phyloP scores from a whole-genome alignment of 2,888 invertebrate species.

The Philaethria dido region DNA sequence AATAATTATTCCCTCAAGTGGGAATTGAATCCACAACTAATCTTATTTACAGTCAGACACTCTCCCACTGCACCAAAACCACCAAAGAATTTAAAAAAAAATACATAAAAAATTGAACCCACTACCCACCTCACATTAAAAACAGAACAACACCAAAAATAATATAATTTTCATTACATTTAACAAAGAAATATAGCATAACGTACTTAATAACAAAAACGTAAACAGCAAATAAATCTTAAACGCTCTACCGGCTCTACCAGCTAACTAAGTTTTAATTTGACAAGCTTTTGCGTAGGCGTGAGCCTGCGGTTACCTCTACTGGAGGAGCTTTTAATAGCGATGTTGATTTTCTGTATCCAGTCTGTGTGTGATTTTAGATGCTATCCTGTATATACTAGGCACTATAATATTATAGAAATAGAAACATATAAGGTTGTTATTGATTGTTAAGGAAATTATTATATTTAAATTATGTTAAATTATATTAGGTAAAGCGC shows the following conservation, averaged over 20 bases:
- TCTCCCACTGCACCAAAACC: too few species aligned
- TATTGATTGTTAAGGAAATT: too few species aligned
- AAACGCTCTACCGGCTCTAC: not conserved
- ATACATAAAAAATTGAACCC: too few species aligned
- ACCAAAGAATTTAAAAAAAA: too few species aligned
- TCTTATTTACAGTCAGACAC: too few species aligned
- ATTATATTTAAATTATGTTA: too few species aligned
- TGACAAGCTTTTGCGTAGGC: constrained; percentile 16
- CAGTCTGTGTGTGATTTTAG: not conserved
- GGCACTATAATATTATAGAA: too few species aligned
- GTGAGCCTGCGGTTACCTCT: constrained; percentile 13
- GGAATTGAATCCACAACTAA: too few species aligned
- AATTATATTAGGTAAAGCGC: too few species aligned
- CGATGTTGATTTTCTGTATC: not conserved
- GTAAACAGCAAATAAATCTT: constrained; percentile 16
- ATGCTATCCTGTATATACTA: not conserved
- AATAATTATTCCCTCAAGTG: too few species aligned
- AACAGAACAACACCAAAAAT: not conserved
- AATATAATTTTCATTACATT: constrained; percentile 1
- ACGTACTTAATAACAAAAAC: constrained; percentile 14
- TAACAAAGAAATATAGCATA: constrained; percentile 11
- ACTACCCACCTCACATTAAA: not conserved
- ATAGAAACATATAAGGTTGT: too few species aligned
- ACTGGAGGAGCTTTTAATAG: not conserved
- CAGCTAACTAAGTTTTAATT: constrained; percentile 21